phyloP scores from a whole-genome alignment of 2,888 invertebrate genomes.

The Calliopum simillimum region DNA sequence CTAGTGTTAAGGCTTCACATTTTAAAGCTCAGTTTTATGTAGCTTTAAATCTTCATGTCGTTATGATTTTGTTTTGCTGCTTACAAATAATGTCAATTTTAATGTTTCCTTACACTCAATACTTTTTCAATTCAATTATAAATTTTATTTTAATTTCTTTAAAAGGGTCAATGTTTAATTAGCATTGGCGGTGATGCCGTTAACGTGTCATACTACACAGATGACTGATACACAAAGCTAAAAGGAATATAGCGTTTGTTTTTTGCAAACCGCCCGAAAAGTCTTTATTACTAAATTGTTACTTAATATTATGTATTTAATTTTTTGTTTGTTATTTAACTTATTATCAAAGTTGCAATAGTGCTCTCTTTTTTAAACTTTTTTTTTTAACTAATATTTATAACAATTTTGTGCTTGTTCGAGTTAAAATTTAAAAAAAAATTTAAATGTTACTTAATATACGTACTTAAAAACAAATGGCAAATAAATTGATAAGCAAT shows the following conservation, averaged over 20 bases:
- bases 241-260: slow-evolving; percentile 64
- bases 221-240: slow-evolving; percentile 67
- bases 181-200: slow-evolving; percentile 97
- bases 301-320: not conserved
- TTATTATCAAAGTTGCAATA: too few species aligned
- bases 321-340: not conserved
- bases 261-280: slow-evolving; percentile 62
- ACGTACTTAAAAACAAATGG: slow-evolving; percentile 12
- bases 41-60: too few species aligned
- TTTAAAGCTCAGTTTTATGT: too few species aligned
- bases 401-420: not conserved
- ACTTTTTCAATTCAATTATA: not conserved
- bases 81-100: too few species aligned
- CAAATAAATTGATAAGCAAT: slow-evolving; percentile 25
- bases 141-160: slow-evolving; percentile 62
- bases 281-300: slow-evolving; percentile 54
- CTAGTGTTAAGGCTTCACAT: too few species aligned
- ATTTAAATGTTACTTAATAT: slow-evolving; percentile 1
- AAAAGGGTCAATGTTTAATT: slow-evolving; percentile 92
- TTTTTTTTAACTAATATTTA: not conserved
- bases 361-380: not conserved
- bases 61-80: too few species aligned
- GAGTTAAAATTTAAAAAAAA: not conserved
- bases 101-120: too few species aligned
- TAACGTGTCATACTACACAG: slow-evolving; percentile 78